Evolutionary conservation across 2,797 vertebrate genomes (phyloP), one percentile per base, ranked within the genome.

Genomic region (Hypotaenidia okinawae): DNA sequence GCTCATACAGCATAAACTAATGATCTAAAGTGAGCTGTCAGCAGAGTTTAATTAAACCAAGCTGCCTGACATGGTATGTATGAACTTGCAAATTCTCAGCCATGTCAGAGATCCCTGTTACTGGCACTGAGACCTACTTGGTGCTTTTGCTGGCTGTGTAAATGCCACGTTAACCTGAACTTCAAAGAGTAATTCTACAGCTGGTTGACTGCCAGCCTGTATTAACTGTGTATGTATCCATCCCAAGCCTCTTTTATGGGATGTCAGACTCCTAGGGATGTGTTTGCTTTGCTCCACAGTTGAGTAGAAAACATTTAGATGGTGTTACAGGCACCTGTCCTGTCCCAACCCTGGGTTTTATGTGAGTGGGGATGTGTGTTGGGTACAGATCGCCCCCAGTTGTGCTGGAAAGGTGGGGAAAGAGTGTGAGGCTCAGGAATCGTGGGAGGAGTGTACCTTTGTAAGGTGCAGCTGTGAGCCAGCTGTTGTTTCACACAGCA

Each of bases 11-110:
- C n/a, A 72, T 83, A 87, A 90, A 81, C 7, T 0, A 6, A 79
- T 91, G 70, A 82, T 62, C 69, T 90, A 45, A 92, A 84, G 47
- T 21, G 47, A 92, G 70, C 90, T 93, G 94, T 97, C 94, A 89
- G 95, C 94, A 77, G 59, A 49, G 77, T 86, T 92, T 82, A 68
- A 93, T 94, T 72, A 64, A 88, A 24, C 69, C 45, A 86, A 79
- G 74, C 67, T 86, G 84, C 68, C 41, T 84, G 30, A n/a, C n/a
- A 35, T 69, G 64, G 16, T 89, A 17, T 54, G 63, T 87, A 49
- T 77, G 92, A 85, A 47, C 77, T 86, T 84, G 67, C 86, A 82
- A 88, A 87, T 86, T 79, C 86, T 49, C 62, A 72, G 76, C 83
- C 58, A 30, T 10, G 32, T 39, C 30, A 19, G 73, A 91, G 74